A percentile compares a stretch with the other conserved stretches of the same genome.
phyloP scores from a whole-genome alignment of 2,113 vertebrate genomes.

The Notothenia coriiceps region DNA sequence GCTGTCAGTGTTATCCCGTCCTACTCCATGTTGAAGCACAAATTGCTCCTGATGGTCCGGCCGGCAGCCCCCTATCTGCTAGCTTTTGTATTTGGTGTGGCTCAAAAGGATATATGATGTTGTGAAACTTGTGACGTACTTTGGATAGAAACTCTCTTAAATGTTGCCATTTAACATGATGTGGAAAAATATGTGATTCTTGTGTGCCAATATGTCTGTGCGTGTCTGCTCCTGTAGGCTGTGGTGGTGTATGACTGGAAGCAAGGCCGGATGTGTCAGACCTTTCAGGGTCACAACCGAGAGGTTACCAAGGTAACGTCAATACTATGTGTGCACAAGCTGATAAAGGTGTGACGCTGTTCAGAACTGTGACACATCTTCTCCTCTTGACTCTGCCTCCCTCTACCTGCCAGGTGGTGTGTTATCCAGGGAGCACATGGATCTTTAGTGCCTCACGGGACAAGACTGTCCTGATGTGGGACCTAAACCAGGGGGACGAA shows the following conservation, averaged over 20 bases:
- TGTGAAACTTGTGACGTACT: too few relatives aligned
- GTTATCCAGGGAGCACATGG: slow-evolving; percentile 85
- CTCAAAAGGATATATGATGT: too few relatives aligned
- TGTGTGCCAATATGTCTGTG: slow-evolving; percentile 1
- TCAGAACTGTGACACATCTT: background rate
- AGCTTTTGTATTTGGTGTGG: background rate
- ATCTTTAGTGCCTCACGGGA: slow-evolving; percentile 96
- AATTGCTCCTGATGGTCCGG: background rate
- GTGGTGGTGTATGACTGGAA: slow-evolving; percentile 94
- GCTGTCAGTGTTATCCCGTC: background rate
- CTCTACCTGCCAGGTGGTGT: slow-evolving; percentile 83
- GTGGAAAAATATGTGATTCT: background rate
- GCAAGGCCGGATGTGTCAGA: slow-evolving; percentile 86
- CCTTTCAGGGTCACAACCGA: slow-evolving; percentile 89
- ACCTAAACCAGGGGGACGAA: slow-evolving; percentile 81
- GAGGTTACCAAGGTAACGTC: slow-evolving; percentile 94
- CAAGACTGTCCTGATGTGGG: slow-evolving; percentile 92
- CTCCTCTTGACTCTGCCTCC: slow-evolving; percentile 12
- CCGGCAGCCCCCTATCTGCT: background rate
- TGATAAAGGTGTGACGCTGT: slow-evolving; percentile 32
- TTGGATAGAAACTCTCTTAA: background rate
- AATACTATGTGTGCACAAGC: slow-evolving; percentile 25
- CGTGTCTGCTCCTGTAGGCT: slow-evolving; percentile 72
- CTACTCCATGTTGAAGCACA: background rate
- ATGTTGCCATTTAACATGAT: background rate